phyloP scores from a whole-genome alignment of 1,140 invertebrate genomes.

The Brachionus calyciflorus region DNA sequence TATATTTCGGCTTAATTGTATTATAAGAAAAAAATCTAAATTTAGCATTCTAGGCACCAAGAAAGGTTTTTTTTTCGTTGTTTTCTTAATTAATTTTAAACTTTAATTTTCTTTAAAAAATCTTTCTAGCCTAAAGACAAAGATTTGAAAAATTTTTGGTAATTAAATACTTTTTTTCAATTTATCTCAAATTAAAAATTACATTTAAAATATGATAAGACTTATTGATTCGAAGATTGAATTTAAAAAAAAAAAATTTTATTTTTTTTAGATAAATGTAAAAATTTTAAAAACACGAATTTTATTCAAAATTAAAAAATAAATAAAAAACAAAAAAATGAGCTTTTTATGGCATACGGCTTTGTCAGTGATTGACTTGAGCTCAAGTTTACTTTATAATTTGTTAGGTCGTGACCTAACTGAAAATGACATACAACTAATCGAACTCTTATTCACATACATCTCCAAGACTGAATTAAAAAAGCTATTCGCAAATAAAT shows the following conservation, averaged over 20 bases:
- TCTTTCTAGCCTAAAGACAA: no score
- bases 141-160: no score
- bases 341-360: constrained; percentile 41
- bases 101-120: no score
- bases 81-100: no score
- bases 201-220: no score
- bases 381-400: constrained; percentile 22
- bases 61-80: no score
- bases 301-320: not conserved
- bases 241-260: not conserved
- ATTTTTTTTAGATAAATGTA: constrained; percentile 25
- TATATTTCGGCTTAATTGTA: no score
- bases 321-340: not conserved
- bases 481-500: not conserved
- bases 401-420: constrained; percentile 36
- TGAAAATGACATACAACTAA: constrained; percentile 15
- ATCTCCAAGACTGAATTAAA: not conserved
- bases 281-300: not conserved
- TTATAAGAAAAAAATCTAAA: no score
- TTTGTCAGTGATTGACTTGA: constrained; percentile 17
- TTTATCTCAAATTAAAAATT: no score
- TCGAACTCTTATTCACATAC: constrained; percentile 19
- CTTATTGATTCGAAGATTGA: no score
- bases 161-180: no score
- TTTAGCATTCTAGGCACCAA: no score